Percentiles rank a stretch among this genome's conserved stretches.
Conservation (phyloP, 2,888 invertebrate species). For the Acanthococcus lagerstroemiae region DNA sequence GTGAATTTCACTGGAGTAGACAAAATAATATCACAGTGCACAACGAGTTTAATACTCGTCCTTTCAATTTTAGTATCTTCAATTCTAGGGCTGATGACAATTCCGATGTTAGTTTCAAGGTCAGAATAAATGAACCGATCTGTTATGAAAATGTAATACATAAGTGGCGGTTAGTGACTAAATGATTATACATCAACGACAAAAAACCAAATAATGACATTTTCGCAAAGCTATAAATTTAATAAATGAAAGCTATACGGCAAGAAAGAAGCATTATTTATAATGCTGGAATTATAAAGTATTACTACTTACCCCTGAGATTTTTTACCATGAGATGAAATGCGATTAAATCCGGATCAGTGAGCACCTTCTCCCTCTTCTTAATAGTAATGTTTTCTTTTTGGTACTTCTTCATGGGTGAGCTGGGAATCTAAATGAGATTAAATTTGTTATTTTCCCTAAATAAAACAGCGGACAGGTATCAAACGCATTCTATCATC, state of each 20-base stretch:
- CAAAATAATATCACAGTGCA: conserved; percentile 48
- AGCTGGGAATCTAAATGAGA: conserved; percentile 25
- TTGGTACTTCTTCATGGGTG: conserved; percentile 26
- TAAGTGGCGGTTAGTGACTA: too few species aligned
- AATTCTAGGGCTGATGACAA: conserved; percentile 78
- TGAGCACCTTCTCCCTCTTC: conserved; percentile 49
- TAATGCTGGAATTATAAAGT: conserved; percentile 17
- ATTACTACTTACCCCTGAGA: conserved; percentile 55
- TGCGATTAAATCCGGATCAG: conserved; percentile 63
- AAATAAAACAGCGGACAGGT: too few species aligned
- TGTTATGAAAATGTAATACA: too few species aligned
- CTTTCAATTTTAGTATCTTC: conserved; percentile 66
- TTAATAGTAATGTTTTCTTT: conserved; percentile 17
- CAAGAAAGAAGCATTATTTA: too few species aligned
- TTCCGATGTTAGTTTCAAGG: conserved; percentile 70
- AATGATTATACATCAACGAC: too few species aligned
- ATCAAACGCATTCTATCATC: too few species aligned
- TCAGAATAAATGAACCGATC: conserved; percentile 66
- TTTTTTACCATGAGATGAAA: conserved; percentile 74
- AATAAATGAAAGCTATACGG: too few species aligned
- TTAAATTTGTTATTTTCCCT: conserved; percentile 2
- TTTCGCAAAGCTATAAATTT: too few species aligned
- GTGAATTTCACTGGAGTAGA: conserved; percentile 69
- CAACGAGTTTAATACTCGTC: conserved; percentile 81
- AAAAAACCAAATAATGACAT: too few species aligned